Evolutionary conservation across 2,888 invertebrate species (phyloP).

Genomic region (Scaptodrosophila latifasciaeformis): DNA sequence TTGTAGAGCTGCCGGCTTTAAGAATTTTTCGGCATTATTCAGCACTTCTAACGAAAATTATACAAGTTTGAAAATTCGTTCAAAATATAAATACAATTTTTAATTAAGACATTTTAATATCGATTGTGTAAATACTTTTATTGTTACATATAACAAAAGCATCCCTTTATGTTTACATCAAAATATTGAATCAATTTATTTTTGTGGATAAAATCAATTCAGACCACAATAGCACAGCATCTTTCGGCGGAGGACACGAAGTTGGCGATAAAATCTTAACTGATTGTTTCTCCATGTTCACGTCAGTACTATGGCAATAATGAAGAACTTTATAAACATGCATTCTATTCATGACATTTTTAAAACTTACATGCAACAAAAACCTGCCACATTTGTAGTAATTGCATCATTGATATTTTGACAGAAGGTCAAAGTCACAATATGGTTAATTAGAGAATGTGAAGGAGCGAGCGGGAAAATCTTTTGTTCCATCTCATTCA

Average conservation of each 20-base stretch:
- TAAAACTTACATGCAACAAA: conserved; percentile 91
- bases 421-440: conserved; percentile 92
- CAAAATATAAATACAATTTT: too few relatives aligned
- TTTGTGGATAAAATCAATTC: too few relatives aligned
- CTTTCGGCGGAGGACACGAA: conserved; percentile 94
- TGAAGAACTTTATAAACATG: conserved; percentile 54
- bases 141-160: too few relatives aligned
- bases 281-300: conserved; percentile 90
- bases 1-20: too few relatives aligned
- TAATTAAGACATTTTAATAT: too few relatives aligned
- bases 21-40: too few relatives aligned
- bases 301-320: conserved; percentile 91
- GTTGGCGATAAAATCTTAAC: conserved; percentile 95
- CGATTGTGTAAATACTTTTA: too few relatives aligned
- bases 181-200: too few relatives aligned
- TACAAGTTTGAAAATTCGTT: too few relatives aligned
- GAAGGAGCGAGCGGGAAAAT: conserved; percentile 87
- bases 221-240: conserved; percentile 88
- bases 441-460: conserved; percentile 87
- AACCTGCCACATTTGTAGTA: conserved; percentile 90
- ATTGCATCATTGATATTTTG: conserved; percentile 88
- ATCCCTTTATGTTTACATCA: too few relatives aligned
- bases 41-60: too few relatives aligned
- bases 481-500: conserved; percentile 93
- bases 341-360: background rate